A percentile compares a stretch with the other conserved stretches of the same genome.
Evolutionary conservation across 2,888 invertebrate genomes (phyloP).

Genomic region (Pycnomerus fuliginosus): DNA sequence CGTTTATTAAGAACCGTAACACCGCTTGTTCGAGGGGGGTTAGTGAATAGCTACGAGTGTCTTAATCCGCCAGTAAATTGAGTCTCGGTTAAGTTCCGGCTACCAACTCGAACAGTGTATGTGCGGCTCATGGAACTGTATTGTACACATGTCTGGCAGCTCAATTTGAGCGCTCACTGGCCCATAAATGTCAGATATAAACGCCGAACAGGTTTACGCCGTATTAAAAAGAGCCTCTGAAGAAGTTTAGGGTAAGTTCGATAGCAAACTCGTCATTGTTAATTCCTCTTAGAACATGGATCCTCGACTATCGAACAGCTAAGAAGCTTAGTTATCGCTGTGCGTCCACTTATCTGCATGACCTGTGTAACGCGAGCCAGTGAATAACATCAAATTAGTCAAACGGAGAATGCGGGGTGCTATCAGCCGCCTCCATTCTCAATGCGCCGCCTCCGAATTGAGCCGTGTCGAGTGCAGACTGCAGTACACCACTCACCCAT

Average conservation of each 20-base stretch:
- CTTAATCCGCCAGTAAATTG: slow-evolving; percentile 55
- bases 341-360: slow-evolving; percentile 27
- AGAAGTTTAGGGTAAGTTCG: slow-evolving; percentile 26
- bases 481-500: slow-evolving; percentile 21
- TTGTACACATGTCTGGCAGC: slow-evolving; percentile 42
- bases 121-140: slow-evolving; percentile 36
- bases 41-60: slow-evolving; percentile 54
- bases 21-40: slow-evolving; percentile 54
- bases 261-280: slow-evolving; percentile 27
- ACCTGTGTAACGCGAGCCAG: slow-evolving; percentile 25
- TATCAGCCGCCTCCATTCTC: slow-evolving; percentile 35
- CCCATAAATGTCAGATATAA: slow-evolving; percentile 49
- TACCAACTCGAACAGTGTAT: slow-evolving; percentile 44
- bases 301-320: slow-evolving; percentile 28
- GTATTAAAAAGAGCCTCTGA: slow-evolving; percentile 33
- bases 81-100: slow-evolving; percentile 52
- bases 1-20: slow-evolving; percentile 56
- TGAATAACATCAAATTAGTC: slow-evolving; percentile 37
- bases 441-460: slow-evolving; percentile 23
- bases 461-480: slow-evolving; percentile 25
- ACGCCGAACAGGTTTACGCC: slow-evolving; percentile 39
- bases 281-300: slow-evolving; percentile 33
- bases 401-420: slow-evolving; percentile 33
- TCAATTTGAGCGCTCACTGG: slow-evolving; percentile 46
- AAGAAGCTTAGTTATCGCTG: slow-evolving; percentile 30